phyloP scores from a whole-genome alignment of 2,797 vertebrate genomes.

The Morus bassanus region DNA sequence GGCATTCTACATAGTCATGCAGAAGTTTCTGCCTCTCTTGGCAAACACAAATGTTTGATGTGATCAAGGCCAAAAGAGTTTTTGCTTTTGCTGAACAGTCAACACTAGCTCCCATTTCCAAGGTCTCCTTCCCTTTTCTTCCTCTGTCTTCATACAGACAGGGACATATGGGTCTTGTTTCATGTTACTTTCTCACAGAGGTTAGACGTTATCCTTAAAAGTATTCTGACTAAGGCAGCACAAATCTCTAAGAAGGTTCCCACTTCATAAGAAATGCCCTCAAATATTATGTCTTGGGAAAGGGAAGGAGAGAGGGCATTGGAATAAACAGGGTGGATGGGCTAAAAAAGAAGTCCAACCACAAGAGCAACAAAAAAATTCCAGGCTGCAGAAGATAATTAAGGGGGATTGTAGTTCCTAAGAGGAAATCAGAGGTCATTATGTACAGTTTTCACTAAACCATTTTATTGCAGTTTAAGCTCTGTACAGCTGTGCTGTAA shows the following conservation, averaged over 20 bases:
- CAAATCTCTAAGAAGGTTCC: background rate
- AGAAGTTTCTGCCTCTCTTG: background rate
- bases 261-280: conserved; percentile 31
- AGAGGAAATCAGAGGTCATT: conserved; percentile 47
- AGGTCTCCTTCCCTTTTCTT: background rate
- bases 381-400: conserved; percentile 28
- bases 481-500: background rate
- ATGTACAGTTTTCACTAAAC: conserved; percentile 35
- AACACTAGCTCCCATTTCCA: background rate
- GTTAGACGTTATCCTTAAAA: background rate
- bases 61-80: background rate
- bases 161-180: background rate
- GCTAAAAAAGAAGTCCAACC: conserved; percentile 1
- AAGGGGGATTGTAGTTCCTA: conserved; percentile 36
- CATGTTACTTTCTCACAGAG: background rate
- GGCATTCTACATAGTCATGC: background rate
- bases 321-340: conserved; percentile 17
- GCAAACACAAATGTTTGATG: background rate
- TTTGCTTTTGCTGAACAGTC: background rate
- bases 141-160: background rate
- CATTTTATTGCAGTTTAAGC: conserved; percentile 40
- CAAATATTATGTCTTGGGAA: conserved; percentile 1
- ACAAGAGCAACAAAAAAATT: background rate
- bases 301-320: background rate
- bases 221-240: background rate